phyloP scores from a whole-genome alignment of 2,888 invertebrate species.

The Ryuthela nishihirai region DNA sequence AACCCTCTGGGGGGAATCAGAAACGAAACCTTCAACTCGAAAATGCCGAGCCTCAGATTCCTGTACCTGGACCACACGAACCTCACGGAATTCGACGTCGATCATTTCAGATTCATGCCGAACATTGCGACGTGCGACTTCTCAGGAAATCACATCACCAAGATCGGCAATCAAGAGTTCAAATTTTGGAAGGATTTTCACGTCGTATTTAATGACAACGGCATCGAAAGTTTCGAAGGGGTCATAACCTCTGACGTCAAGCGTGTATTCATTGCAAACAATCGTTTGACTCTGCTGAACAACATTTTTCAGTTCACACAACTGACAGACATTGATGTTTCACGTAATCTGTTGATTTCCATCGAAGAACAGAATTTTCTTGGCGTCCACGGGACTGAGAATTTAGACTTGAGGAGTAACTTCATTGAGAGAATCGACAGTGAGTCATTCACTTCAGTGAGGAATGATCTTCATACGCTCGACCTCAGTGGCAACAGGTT shows the following conservation, averaged over 20 bases:
- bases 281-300: constrained; percentile 3
- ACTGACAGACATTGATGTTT: constrained; percentile 13
- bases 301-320: constrained; percentile 12
- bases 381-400: constrained; percentile 1
- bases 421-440: constrained; percentile 4
- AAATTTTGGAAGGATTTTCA: too few relatives aligned
- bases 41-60: constrained; percentile 5
- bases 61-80: constrained; percentile 24
- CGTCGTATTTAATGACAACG: too few relatives aligned
- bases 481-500: constrained; percentile 18
- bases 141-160: constrained; percentile 11
- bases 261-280: constrained; percentile 10
- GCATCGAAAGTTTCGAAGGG: too few relatives aligned
- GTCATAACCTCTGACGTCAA: constrained; percentile 6
- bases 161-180: constrained; percentile 25
- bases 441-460: constrained; percentile 1
- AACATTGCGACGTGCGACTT: constrained; percentile 10
- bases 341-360: constrained; percentile 6
- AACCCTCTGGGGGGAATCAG: constrained; percentile 10
- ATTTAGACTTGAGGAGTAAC: constrained; percentile 11
- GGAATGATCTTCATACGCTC: constrained; percentile 11
- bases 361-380: constrained; percentile 5
- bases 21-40: constrained; percentile 9
- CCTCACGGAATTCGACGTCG: constrained; percentile 4
- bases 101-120: background rate